These are phyloP conservation scores for Trichomycterus rosablanca DNA, from an alignment of 2,113 vertebrate genomes.

Conservation along the genomic window DNA sequence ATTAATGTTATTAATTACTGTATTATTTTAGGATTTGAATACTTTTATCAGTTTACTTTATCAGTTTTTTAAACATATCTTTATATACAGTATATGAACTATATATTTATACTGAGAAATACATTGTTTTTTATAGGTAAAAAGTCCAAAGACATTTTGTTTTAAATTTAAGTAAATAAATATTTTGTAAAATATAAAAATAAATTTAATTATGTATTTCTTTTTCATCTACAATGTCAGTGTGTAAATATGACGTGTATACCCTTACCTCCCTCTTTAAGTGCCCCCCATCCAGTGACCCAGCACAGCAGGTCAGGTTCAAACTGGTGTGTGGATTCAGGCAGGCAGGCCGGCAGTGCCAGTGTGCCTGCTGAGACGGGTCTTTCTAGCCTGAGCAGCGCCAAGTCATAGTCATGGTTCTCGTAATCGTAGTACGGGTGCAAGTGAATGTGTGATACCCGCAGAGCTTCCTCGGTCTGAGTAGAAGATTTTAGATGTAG, in stretches of 20 bases:
- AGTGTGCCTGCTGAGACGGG: slow-evolving; percentile 63
- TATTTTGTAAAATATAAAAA: no score
- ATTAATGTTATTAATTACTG: no score
- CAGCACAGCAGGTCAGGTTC: slow-evolving; percentile 82
- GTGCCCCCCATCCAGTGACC: slow-evolving; percentile 90
- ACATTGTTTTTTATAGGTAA: no score
- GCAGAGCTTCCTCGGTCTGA: slow-evolving; percentile 75
- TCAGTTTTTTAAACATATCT: no score
- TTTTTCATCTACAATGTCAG: not conserved
- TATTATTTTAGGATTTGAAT: no score
- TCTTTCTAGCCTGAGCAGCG: slow-evolving; percentile 81
- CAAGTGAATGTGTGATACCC: slow-evolving; percentile 75
- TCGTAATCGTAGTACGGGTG: slow-evolving; percentile 85
- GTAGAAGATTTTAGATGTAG: slow-evolving; percentile 69
- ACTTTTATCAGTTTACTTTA: no score
- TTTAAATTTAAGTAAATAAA: no score
- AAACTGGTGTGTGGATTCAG: slow-evolving; percentile 76
- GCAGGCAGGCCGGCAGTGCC: slow-evolving; percentile 81
- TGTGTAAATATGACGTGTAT: no score
- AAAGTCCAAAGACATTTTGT: no score
- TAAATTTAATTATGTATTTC: not conserved
- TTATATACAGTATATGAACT: no score
- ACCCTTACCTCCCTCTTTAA: slow-evolving; percentile 72
- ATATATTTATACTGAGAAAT: no score
- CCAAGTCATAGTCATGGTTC: slow-evolving; percentile 85